Conservation (phyloP, 1,140 invertebrate species). For the Oryctes rhinoceros region DNA sequence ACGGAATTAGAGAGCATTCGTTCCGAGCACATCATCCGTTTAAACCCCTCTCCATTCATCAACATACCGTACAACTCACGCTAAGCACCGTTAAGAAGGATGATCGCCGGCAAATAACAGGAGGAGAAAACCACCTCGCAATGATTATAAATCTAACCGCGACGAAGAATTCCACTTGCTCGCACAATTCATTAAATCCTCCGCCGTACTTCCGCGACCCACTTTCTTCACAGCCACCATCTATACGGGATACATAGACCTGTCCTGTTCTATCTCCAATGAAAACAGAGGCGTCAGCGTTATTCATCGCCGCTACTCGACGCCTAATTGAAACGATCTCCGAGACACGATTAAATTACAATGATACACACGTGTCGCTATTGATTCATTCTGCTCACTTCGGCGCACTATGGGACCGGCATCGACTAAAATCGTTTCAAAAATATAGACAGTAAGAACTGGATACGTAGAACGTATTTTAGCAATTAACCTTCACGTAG, state of each 20-base stretch:
- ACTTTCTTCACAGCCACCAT: too few species aligned
- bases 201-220: not conserved
- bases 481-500: not conserved
- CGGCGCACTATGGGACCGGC: not conserved
- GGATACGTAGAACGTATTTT: too few species aligned
- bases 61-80: too few species aligned
- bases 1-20: too few species aligned
- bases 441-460: too few species aligned
- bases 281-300: not conserved
- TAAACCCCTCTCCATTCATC: too few species aligned
- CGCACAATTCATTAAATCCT: slow-evolving; percentile 26
- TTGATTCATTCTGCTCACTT: slow-evolving; percentile 4
- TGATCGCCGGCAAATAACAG: too few species aligned
- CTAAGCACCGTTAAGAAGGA: too few species aligned
- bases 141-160: slow-evolving; percentile 20
- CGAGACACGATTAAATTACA: slow-evolving; percentile 25
- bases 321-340: slow-evolving; percentile 20
- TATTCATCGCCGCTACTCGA: not conserved
- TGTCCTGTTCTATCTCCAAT: too few species aligned
- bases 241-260: too few species aligned
- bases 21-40: too few species aligned
- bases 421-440: too few species aligned
- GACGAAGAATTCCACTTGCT: slow-evolving; percentile 21
- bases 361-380: slow-evolving; percentile 12
- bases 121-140: not conserved